Base-by-base conservation (phyloP, 2,113 vertebrate genomes). In the Polypterus bichir region DNA sequence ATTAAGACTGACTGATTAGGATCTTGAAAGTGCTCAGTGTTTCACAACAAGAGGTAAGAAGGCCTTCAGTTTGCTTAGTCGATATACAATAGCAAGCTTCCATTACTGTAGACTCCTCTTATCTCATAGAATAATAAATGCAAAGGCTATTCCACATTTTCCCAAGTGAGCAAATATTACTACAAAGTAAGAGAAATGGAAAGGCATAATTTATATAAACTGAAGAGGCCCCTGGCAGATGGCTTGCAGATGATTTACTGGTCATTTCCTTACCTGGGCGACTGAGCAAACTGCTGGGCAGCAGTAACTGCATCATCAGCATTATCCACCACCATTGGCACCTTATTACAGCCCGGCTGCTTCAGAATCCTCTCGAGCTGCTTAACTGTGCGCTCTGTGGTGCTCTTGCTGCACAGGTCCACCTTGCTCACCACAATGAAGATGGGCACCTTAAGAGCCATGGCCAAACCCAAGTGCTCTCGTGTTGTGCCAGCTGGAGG, bases 391-490 rank as follows among this genome's bases (percentile, higher is more conserved):
- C 96, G 88, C 73, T 98, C 94, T 72, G 97, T 91, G 0, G 92
- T 94, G 74, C 87, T 82, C 66, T 88, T 89, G 0, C 88, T 86
- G 64, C 96, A 98, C 64, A 98, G 79, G 80, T 98, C 96, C 64
- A 94, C 90, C 76, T 98, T 98, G 79, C 92, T 98, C 79, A 98
- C 81, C 70, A 97, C 94, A 44, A 98, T 88, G 82, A 98, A 98
- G 83, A 97, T 97, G 65, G 96, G 96, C 59, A 98, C 92, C 75
- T 97, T 97, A 71, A 98, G 81, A 48, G 94, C 96, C 88, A 98
- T 89, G 59, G 94, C 94, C 60, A 98, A 76, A 47, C 96, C 96
- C 49, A 98, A 85, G 80, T 98, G 96, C 74, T 98, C 96, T 62
- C 93, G 77, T 0, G 94, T 97, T 44, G 96, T 98, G 59, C 96